Evolutionary conservation across 2,797 vertebrate genomes (phyloP), one percentile per base, ranked within the genome.

Genomic region (Sebastes minor): DNA sequence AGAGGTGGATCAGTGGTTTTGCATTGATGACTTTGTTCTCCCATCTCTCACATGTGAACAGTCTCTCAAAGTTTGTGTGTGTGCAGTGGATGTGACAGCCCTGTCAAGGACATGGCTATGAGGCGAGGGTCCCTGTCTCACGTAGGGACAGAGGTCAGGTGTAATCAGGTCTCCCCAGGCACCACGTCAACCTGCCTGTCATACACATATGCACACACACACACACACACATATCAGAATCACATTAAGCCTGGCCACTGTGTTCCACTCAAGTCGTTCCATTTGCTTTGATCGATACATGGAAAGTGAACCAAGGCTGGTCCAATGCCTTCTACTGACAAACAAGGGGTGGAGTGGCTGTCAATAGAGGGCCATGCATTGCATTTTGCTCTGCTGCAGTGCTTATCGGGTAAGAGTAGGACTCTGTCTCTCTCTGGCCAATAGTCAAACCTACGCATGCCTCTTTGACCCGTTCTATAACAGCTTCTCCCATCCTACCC

Each of bases 211-310:
- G 25, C 30, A 59, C 52, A 65, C 22, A 68, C 62, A 77, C 20
- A 60, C n/a, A 74, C 74, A 75, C 22, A 68, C 57, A 28, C 42
- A 77, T 23, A 81, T 74, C 66, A 72, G 64, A 81, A 82, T 85
- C 71, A 27, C 82, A 88, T 79, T 80, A 84, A 67, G 27, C 46
- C 71, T 23, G 66, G 59, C 71, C 67, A 16, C 82, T 81, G 76
- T 64, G 57, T 83, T 85, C 67, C 77, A 74, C 82, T 89, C 84
- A 71, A 78, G 62, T 80, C 18, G 1, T 76, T 92, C 80, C 87
- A 83, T 89, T 90, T 76, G 56, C 69, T 82, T 78, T 90, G 86
- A 91, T 91, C 74, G 18, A 89, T 88, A 62, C 52, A 33, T 56
- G 55, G 78, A 87, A 74, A 83, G 78, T 70, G 82, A 83, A 82